phyloP scores from a whole-genome alignment of 2,888 invertebrate species.

The Luperina testacea region DNA sequence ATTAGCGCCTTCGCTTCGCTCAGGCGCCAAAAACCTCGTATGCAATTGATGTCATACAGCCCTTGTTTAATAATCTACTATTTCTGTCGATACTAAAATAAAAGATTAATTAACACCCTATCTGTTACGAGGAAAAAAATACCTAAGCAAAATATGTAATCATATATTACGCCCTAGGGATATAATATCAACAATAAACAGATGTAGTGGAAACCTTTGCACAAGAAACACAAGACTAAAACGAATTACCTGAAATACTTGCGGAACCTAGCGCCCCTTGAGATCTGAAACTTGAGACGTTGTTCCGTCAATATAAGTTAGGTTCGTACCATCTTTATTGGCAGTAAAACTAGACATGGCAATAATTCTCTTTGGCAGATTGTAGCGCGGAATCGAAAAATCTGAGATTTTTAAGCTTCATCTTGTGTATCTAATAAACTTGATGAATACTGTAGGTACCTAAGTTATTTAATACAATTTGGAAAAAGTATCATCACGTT shows the following conservation, averaged over 20 bases:
- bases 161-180: background rate
- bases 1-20: no score
- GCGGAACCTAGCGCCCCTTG: background rate
- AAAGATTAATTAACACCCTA: no score
- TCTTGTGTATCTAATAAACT: background rate
- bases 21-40: no score
- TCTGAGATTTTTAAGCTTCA: background rate
- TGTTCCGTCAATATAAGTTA: constrained; percentile 5
- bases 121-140: no score
- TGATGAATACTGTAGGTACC: background rate
- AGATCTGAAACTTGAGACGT: constrained; percentile 1
- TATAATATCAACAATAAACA: constrained; percentile 25
- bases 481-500: no score
- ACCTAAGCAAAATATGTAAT: no score
- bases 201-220: constrained; percentile 16
- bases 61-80: no score
- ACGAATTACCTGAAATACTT: constrained; percentile 30
- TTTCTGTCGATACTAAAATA: no score
- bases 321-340: constrained; percentile 6
- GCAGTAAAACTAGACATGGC: background rate
- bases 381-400: background rate
- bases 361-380: background rate
- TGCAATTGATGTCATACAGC: no score
- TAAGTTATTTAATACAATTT: background rate
- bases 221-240: constrained; percentile 29